Evolutionary conservation across 2,797 vertebrate species (phyloP).

Genomic region (Phrynocephalus vlangalii): DNA sequence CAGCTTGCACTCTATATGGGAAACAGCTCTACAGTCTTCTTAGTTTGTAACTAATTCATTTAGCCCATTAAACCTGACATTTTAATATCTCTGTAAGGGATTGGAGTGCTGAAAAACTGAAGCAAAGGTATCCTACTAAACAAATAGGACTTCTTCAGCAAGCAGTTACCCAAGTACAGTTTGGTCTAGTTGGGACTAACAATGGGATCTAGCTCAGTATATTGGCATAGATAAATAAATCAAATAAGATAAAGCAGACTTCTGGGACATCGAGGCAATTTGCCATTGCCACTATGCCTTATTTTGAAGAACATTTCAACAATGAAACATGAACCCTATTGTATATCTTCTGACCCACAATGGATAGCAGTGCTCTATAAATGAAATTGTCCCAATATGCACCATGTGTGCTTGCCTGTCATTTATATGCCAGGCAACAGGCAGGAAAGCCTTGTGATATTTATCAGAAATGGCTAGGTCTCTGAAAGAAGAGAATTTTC

Average conservation of each 20-base stretch:
- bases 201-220: background rate
- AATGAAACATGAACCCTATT: background rate
- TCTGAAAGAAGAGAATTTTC: slow-evolving; percentile 14
- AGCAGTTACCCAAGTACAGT: too few relatives aligned
- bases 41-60: too few relatives aligned
- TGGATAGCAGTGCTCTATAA: slow-evolving; percentile 6
- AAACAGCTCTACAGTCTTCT: too few relatives aligned
- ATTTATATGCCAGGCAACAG: background rate
- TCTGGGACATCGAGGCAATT: background rate
- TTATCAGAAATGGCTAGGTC: background rate
- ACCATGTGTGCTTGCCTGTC: background rate
- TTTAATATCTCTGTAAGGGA: too few relatives aligned
- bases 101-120: too few relatives aligned
- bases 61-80: too few relatives aligned
- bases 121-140: too few relatives aligned
- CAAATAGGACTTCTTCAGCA: too few relatives aligned
- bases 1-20: too few relatives aligned
- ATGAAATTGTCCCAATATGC: background rate
- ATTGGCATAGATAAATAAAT: background rate
- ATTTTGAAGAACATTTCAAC: background rate
- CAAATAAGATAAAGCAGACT: background rate
- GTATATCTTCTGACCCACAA: background rate
- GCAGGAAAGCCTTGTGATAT: background rate
- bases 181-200: too few relatives aligned
- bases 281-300: background rate